These are phyloP conservation scores for Macrotrachela quadricornifera DNA, from an alignment of 1,140 invertebrate species.

Conservation along the genomic window DNA sequence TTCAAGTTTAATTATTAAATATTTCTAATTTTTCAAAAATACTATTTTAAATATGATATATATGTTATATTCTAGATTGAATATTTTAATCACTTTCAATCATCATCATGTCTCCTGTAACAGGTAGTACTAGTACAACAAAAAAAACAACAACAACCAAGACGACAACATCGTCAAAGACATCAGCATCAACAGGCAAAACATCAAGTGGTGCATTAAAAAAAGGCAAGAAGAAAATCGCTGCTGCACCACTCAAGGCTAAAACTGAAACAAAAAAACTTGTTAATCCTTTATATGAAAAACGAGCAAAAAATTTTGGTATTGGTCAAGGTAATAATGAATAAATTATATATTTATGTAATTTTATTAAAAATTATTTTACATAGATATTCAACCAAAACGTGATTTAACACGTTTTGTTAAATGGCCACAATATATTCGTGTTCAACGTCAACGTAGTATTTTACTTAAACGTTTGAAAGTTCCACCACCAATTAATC, in stretches of 20 bases:
- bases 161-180: too few relatives aligned
- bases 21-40: too few relatives aligned
- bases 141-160: too few relatives aligned
- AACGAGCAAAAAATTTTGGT: constrained; percentile 83
- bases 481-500: constrained; percentile 95
- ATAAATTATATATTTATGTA: background rate
- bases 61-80: too few relatives aligned
- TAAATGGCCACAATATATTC: constrained; percentile 96
- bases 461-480: constrained; percentile 85
- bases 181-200: background rate
- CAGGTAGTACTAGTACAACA: too few relatives aligned
- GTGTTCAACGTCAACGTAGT: constrained; percentile 82
- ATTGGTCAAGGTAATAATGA: constrained; percentile 69
- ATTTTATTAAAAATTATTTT: background rate
- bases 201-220: constrained; percentile 18
- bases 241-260: constrained; percentile 66
- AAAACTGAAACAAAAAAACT: constrained; percentile 71
- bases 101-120: too few relatives aligned
- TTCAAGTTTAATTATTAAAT: too few relatives aligned
- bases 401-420: constrained; percentile 91
- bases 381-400: constrained; percentile 65
- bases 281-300: constrained; percentile 90
- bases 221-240: constrained; percentile 70
- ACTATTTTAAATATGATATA: too few relatives aligned
- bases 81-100: too few relatives aligned